Base-by-base conservation (phyloP, 2,113 vertebrate species). In the Excalfactoria chinensis region DNA sequence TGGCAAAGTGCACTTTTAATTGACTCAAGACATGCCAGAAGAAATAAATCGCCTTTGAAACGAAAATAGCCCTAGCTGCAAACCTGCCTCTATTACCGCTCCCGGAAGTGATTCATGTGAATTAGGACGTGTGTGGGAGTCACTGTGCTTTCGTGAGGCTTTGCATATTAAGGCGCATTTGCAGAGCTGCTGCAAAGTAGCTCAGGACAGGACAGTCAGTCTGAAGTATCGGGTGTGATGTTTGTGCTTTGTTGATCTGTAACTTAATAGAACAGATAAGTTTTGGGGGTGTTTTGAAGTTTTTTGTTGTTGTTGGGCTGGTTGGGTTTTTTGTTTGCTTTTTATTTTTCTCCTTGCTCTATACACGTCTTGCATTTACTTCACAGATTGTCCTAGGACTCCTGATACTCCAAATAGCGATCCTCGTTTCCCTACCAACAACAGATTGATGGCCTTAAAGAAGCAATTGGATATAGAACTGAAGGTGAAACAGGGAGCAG, bases 401-500 rank as follows among this genome's bases (percentile, higher is more conserved):
- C 98, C 99, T 78, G 99, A 99, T 97, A 99, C 99, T 90, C 99
- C 99, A 21, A 99, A 98, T 95, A 99, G 98, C 53, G 99, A 99
- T 95, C 97, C 97, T 70, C 98, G 98, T 88, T 98, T 97, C 95
- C 97, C 98, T 96, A 98, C 98, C 20, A 99, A 98, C 97, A 99
- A 97, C 95, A 98, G 98, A 88, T 97, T 99, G 91, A 98, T 98
- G 60, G 99, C 98, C 85, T 98, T 99, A 95, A 99, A 99, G 96
- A 99, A 99, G 83, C 99, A 99, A 94, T 97, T 99, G 76, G 98
- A 99, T 97, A 99, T 99, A 94, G 99, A 99, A 96, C 97, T 99
- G 93, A 99, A 99, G 97, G 99, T 99, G 95, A 99, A 99, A 94
- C 99, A 99, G 93, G 99, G 99, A 74, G 99, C 99, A 7, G 99